Evolutionary conservation across 2,113 vertebrate species (phyloP), one percentile per base, ranked within the genome.

Genomic region (Plecotus auritus): DNA sequence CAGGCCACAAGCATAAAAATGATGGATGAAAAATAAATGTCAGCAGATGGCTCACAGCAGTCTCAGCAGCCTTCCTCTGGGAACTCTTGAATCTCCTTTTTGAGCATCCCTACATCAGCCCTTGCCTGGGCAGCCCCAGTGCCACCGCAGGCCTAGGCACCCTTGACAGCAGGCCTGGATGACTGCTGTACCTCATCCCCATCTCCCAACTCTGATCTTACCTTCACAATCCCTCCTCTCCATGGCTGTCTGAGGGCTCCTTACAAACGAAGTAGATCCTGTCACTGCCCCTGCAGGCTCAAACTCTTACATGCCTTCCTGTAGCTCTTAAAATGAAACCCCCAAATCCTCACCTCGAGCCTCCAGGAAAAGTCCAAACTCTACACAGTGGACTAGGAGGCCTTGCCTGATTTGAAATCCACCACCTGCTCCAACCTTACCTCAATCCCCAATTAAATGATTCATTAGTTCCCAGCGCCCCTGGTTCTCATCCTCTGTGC

Each of bases 391-490:
- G 61, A 17, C 22, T 61, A 12, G 9, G 69, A 64, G 69, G 54
- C 18, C 76, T 30, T 28, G 28, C 35, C 93, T 32, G 47, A 70
- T 20, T 59, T 37, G 32, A 90, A 5, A 20, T 4, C n/a, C 35
- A 54, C 37, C 6, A 45, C 28, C 35, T 26, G 49, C 74, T 77
- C 59, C 51, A 35, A 73, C 59, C 22, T 17, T 26, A 42, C 72
- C 67, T 56, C 13, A 4, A 28, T 42, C 74, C 28, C 85, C 26
- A 42, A 16, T 3, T 54, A 80, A 93, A 51, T 28, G 45, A 56
- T 9, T 26, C n/a, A 1, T 66, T 3, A 11, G 11, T 11, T 26
- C 30, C 56, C 67, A 17, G 2, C 0, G 2, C 40, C 35, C 40
- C 11, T 30, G 18, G 54, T 11, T 51, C 72, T 37, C 51, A 56